Evolutionary conservation across 2,113 vertebrate genomes (phyloP).

Genomic region (Mionectes macconnelli): DNA sequence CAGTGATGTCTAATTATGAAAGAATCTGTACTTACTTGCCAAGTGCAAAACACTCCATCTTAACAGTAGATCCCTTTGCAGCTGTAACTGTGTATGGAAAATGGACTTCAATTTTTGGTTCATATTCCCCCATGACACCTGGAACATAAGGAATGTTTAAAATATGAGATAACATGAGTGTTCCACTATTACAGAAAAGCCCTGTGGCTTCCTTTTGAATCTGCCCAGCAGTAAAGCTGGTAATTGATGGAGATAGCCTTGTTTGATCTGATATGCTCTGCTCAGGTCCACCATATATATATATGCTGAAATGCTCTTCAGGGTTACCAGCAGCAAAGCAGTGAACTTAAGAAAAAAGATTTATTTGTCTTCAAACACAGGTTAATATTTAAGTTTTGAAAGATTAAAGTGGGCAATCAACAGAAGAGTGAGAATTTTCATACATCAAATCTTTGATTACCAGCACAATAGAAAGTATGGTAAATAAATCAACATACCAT

Average conservation of each 20-base stretch:
- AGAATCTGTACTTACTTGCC: slow-evolving; percentile 91
- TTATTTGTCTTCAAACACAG: neutral
- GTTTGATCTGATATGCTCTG: neutral
- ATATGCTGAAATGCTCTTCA: neutral
- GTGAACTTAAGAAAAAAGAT: neutral
- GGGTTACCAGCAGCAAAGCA: neutral
- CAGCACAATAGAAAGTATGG: neutral
- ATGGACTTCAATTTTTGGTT: slow-evolving; percentile 98
- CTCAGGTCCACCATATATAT: neutral
- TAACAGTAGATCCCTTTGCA: slow-evolving; percentile 89
- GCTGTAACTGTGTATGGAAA: slow-evolving; percentile 88
- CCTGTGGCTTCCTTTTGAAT: neutral
- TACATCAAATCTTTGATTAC: neutral
- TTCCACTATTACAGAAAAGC: neutral
- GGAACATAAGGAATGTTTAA: slow-evolving; percentile 71
- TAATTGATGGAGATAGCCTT: neutral
- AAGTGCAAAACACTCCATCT: slow-evolving; percentile 95
- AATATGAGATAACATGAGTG: slow-evolving; percentile 31
- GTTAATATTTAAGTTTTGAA: neutral
- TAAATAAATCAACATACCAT: neutral
- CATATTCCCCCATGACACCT: slow-evolving; percentile 98
- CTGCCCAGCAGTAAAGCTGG: neutral
- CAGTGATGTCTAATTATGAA: slow-evolving; percentile 57
- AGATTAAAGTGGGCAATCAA: neutral
- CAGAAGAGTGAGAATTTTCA: neutral